Percentiles rank a stretch among this genome's conserved stretches.
Evolutionary conservation across 2,888 invertebrate species (phyloP).

Genomic region (Atethmia centrago): DNA sequence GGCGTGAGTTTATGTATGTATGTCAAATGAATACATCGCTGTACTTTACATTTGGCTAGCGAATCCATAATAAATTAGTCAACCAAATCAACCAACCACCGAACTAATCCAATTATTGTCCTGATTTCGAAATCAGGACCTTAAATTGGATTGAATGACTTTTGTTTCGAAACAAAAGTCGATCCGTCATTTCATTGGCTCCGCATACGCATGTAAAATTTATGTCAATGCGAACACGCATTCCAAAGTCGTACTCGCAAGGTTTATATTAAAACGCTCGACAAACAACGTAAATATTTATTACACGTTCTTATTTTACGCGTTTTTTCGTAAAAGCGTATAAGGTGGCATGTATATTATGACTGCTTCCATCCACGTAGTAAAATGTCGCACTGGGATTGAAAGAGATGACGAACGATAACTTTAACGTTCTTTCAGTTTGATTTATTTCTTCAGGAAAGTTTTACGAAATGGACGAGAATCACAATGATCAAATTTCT

Average conservation of each 20-base stretch:
- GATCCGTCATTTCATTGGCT: conserved; percentile 8
- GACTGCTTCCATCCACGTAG: conserved; percentile 16
- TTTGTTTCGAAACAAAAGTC: conserved; percentile 35
- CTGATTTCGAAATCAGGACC: no score
- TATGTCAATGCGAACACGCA: conserved; percentile 33
- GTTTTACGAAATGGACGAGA: not conserved
- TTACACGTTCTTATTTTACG: conserved; percentile 31
- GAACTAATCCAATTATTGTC: conserved; percentile 24
- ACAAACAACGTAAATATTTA: conserved; percentile 54
- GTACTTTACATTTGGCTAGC: not conserved
- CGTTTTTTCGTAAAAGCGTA: conserved; percentile 17
- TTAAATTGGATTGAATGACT: no score
- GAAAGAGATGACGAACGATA: no score
- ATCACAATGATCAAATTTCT: no score
- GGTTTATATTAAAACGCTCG: conserved; percentile 49
- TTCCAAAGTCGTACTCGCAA: conserved; percentile 16
- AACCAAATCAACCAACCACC: not conserved
- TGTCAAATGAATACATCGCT: not conserved
- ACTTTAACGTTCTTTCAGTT: conserved; percentile 14
- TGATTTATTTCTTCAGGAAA: conserved; percentile 3
- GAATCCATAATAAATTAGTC: conserved; percentile 23
- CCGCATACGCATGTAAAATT: conserved; percentile 24
- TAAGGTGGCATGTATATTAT: conserved; percentile 28
- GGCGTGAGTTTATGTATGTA: no score
- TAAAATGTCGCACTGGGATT: conserved; percentile 30